A percentile compares a stretch with the other conserved stretches of the same genome.
These are phyloP conservation scores for Ateles fusciceps DNA, from an alignment of 2,797 vertebrate genomes.

Conservation along the genomic window DNA sequence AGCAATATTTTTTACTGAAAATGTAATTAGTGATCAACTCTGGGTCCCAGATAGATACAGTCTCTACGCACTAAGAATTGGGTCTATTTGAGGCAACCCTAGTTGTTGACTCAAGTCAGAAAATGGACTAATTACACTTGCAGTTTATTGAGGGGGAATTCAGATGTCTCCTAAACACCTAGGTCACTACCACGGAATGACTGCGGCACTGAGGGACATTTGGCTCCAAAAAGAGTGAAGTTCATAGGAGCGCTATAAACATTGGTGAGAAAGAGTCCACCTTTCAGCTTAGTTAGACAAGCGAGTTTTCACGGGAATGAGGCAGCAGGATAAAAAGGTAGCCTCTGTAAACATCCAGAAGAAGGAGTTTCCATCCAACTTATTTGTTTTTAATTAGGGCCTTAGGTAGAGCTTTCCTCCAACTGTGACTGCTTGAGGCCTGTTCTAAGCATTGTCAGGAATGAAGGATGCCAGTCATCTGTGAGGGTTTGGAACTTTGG, in stretches of 20 bases:
- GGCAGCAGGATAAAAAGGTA: neutral
- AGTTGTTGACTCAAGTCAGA: neutral
- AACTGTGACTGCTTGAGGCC: neutral
- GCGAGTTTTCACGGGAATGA: neutral
- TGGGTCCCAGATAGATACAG: neutral
- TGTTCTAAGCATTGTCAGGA: neutral
- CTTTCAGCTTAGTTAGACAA: neutral
- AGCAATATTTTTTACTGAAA: neutral
- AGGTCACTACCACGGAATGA: neutral
- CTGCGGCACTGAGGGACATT: neutral
- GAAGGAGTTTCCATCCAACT: neutral
- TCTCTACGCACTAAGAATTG: neutral
- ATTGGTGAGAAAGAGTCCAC: neutral
- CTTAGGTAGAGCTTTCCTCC: neutral
- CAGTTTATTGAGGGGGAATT: neutral
- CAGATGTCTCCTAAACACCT: neutral
- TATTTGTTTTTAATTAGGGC: constrained; percentile 10
- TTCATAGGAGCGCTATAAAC: neutral
- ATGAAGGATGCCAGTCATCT: neutral
- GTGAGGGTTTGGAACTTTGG: neutral
- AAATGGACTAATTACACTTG: neutral
- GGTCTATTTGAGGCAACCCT: neutral
- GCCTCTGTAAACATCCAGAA: neutral
- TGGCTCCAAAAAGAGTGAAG: neutral
- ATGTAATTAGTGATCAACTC: neutral